phyloP scores from a whole-genome alignment of 2,797 vertebrate species.

The Pantherophis vulpinus region DNA sequence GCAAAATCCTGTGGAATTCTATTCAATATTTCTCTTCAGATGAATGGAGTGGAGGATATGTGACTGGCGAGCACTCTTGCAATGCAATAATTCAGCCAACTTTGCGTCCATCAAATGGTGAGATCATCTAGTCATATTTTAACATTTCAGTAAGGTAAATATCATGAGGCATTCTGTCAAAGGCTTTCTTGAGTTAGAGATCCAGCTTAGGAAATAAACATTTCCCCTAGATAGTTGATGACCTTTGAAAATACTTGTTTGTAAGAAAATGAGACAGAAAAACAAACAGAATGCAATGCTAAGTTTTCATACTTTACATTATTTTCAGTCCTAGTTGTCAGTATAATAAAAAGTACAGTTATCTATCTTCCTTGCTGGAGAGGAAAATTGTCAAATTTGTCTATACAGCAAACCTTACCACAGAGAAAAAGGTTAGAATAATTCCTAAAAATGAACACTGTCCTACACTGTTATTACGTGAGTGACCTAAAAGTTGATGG shows the following conservation, averaged over 20 bases:
- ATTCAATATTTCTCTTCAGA: background rate
- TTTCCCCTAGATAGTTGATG: background rate
- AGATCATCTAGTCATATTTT: background rate
- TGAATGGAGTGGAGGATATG: background rate
- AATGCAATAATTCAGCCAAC: background rate
- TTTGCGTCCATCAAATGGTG: background rate
- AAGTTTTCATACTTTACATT: background rate
- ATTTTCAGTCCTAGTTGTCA: background rate
- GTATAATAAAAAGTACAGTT: background rate
- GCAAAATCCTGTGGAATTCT: background rate
- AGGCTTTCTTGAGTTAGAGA: background rate
- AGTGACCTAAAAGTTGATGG: background rate
- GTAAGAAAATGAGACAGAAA: background rate
- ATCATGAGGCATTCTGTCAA: background rate
- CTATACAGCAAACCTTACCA: background rate
- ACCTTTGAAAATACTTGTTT: conserved; percentile 4
- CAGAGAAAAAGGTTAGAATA: background rate
- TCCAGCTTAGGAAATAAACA: background rate
- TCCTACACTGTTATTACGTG: background rate
- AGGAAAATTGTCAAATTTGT: background rate
- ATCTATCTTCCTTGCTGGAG: background rate
- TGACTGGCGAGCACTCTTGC: background rate
- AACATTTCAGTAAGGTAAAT: background rate
- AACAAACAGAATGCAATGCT: background rate
- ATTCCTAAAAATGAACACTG: background rate